These are phyloP conservation scores for Alligator mississippiensis DNA, from an alignment of 2,113 vertebrate genomes.

Conservation along the genomic window DNA sequence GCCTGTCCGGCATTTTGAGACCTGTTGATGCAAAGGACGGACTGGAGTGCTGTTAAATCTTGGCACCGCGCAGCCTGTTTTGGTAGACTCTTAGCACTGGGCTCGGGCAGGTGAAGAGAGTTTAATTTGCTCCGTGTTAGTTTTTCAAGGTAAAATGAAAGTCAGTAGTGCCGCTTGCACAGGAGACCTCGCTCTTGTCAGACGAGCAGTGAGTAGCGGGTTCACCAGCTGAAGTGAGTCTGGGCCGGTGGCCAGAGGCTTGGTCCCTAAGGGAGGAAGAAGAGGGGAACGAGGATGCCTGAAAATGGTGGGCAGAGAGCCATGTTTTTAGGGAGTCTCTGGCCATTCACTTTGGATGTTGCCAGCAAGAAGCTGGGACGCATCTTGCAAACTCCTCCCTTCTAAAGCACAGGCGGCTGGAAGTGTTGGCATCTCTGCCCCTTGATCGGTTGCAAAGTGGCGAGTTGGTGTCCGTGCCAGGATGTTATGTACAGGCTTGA, in stretches of 20 bases:
- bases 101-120: background rate
- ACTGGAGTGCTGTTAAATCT: background rate
- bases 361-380: background rate
- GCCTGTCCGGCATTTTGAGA: background rate
- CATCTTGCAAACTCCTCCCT: background rate
- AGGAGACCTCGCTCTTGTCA: background rate
- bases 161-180: background rate
- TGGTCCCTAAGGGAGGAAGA: background rate
- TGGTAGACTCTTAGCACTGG: background rate
- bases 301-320: background rate
- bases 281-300: background rate
- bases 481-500: background rate
- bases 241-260: background rate
- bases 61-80: background rate
- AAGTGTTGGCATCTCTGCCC: background rate
- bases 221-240: background rate
- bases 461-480: background rate
- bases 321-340: background rate
- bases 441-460: background rate
- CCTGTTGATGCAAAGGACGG: background rate
- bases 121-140: background rate
- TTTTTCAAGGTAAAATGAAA: background rate
- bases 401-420: background rate
- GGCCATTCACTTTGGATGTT: background rate
- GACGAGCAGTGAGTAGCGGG: background rate